Percentiles rank a stretch among this genome's conserved stretches.
Conservation (phyloP, 2,113 vertebrate genomes). For the Dolichotis patagonum region DNA sequence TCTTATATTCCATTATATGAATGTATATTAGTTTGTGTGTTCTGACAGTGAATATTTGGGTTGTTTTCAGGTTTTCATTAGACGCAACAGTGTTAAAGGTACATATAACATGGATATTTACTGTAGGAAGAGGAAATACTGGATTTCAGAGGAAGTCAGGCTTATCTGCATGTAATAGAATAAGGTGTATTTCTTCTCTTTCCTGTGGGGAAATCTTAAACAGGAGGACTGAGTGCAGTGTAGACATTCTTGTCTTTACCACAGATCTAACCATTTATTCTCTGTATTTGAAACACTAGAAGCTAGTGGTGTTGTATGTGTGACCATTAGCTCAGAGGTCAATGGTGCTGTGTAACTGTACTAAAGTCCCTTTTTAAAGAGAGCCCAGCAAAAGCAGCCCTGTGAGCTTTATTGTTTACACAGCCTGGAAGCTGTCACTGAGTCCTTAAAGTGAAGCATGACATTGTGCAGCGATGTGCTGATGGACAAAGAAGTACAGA, state of each 20-base stretch:
- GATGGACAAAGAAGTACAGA: slow-evolving; percentile 2
- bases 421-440: slow-evolving; percentile 46
- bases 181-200: background rate
- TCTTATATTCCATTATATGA: background rate
- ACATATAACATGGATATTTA: background rate
- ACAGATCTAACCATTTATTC: background rate
- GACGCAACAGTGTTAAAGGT: background rate
- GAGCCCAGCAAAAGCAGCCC: background rate
- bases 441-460: slow-evolving; percentile 57
- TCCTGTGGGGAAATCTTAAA: background rate
- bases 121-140: slow-evolving; percentile 6
- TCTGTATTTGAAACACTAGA: background rate
- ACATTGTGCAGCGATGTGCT: slow-evolving; percentile 39
- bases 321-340: background rate
- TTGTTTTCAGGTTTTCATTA: slow-evolving; percentile 2
- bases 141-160: background rate
- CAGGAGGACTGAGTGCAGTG: background rate
- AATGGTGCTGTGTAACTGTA: background rate
- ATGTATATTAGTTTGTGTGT: background rate
- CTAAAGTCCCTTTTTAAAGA: background rate
- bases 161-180: background rate
- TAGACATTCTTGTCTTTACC: background rate
- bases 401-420: background rate
- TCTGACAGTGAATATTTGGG: background rate
- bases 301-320: background rate